phyloP scores from a whole-genome alignment of 1,140 invertebrate species.

The Ceratina calcarata region DNA sequence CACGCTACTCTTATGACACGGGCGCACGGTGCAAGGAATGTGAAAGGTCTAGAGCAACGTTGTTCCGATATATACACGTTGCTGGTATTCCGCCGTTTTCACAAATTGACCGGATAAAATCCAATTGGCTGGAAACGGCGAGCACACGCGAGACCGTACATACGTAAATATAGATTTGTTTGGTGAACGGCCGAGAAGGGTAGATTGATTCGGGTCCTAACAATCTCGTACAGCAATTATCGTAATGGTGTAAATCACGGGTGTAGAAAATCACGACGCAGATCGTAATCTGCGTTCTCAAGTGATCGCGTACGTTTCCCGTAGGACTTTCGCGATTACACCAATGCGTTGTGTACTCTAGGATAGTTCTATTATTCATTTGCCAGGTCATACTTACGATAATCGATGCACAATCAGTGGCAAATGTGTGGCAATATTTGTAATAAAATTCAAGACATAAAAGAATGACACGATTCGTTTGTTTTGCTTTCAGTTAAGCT shows the following conservation, averaged over 20 bases:
- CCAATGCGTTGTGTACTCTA: neutral
- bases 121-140: slow-evolving; percentile 11
- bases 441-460: too few relatives aligned
- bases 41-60: slow-evolving; percentile 58
- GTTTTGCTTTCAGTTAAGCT: slow-evolving; percentile 84
- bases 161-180: neutral
- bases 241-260: slow-evolving; percentile 1
- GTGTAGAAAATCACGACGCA: slow-evolving; percentile 1
- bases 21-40: slow-evolving; percentile 40
- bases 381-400: too few relatives aligned
- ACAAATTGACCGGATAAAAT: slow-evolving; percentile 46
- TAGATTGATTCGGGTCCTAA: slow-evolving; percentile 1
- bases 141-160: neutral
- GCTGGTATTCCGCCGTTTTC: slow-evolving; percentile 26
- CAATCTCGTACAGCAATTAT: slow-evolving; percentile 11
- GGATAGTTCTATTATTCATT: neutral
- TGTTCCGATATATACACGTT: slow-evolving; percentile 28
- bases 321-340: neutral
- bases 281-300: neutral
- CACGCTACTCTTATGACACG: slow-evolving; percentile 54
- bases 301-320: neutral
- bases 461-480: too few relatives aligned
- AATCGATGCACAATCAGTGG: too few relatives aligned
- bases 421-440: too few relatives aligned
- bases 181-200: neutral